Evolutionary conservation across 2,113 vertebrate genomes (phyloP).

Genomic region (Nothocercus julius): DNA sequence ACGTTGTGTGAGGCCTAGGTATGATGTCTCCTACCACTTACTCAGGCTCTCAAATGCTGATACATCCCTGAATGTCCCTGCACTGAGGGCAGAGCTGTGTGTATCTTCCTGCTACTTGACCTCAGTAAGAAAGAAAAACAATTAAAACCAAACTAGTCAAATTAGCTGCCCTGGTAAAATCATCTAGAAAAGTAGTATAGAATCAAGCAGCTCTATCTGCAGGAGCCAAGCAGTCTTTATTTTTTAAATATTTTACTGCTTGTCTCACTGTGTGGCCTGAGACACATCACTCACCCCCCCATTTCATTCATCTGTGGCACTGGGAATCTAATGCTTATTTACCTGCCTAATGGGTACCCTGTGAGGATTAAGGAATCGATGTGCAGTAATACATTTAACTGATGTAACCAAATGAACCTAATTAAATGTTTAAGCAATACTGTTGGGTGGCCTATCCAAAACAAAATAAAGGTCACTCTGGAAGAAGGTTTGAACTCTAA

Average conservation of each 20-base stretch:
- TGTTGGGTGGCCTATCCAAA: not conserved
- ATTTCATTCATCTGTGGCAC: not conserved
- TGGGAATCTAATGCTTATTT: not conserved
- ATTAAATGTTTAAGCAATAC: not conserved
- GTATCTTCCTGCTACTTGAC: not conserved
- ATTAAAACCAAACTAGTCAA: not conserved
- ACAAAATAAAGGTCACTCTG: not conserved
- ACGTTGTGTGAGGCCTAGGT: not conserved
- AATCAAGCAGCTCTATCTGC: not conserved
- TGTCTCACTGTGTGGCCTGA: not conserved
- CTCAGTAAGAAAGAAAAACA: not conserved
- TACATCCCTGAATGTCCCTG: not conserved
- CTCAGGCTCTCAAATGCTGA: not conserved
- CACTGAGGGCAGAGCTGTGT: not conserved
- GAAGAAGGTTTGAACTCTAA: not conserved
- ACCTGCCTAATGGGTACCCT: not conserved
- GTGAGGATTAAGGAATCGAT: not conserved
- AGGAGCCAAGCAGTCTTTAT: not conserved
- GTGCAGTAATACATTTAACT: not conserved
- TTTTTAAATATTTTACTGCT: not conserved
- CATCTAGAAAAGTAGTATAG: not conserved
- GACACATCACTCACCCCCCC: not conserved
- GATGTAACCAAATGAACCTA: not conserved
- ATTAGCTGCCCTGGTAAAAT: not conserved
- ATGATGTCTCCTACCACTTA: not conserved